A percentile compares a stretch with the other conserved stretches of the same genome.
These are phyloP conservation scores for Hyles euphorbiae DNA, from an alignment of 1,140 invertebrate genomes.

Conservation along the genomic window DNA sequence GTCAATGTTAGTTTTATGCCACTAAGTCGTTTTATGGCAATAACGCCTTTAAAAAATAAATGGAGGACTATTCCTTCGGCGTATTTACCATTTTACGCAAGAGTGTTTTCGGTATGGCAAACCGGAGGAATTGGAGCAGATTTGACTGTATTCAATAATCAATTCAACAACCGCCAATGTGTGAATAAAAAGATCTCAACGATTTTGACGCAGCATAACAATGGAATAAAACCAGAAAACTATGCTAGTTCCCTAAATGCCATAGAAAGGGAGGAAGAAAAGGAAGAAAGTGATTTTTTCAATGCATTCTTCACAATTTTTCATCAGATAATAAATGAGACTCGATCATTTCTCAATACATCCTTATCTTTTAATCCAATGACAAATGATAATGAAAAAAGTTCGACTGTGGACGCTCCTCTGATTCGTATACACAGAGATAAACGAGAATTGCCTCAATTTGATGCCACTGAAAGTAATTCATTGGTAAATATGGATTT, in stretches of 20 bases:
- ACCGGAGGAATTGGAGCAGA: conserved; percentile 56
- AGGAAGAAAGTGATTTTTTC: conserved; percentile 43
- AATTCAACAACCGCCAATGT: conserved; percentile 29
- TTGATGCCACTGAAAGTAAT: background rate
- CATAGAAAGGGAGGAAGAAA: conserved; percentile 43
- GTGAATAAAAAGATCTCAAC: conserved; percentile 35
- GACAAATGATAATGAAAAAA: conserved; percentile 22
- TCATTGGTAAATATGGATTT: background rate
- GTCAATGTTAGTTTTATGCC: conserved; percentile 48
- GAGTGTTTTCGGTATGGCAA: conserved; percentile 55
- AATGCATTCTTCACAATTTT: conserved; percentile 37
- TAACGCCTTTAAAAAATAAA: conserved; percentile 46
- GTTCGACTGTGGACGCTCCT: conserved; percentile 12
- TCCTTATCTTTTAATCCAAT: conserved; percentile 15
- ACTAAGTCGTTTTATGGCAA: conserved; percentile 53
- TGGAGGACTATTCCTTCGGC: conserved; percentile 47
- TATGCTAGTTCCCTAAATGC: conserved; percentile 38
- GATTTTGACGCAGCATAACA: conserved; percentile 56
- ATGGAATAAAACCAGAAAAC: conserved; percentile 45
- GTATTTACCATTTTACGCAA: conserved; percentile 52
- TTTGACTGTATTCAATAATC: conserved; percentile 40
- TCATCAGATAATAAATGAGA: conserved; percentile 40
- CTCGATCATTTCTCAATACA: conserved; percentile 35
- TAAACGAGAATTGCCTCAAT: conserved; percentile 30
- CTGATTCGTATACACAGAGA: conserved; percentile 31